Evolutionary conservation across 2,888 invertebrate genomes (phyloP).

Genomic region (Myathropa florea): DNA sequence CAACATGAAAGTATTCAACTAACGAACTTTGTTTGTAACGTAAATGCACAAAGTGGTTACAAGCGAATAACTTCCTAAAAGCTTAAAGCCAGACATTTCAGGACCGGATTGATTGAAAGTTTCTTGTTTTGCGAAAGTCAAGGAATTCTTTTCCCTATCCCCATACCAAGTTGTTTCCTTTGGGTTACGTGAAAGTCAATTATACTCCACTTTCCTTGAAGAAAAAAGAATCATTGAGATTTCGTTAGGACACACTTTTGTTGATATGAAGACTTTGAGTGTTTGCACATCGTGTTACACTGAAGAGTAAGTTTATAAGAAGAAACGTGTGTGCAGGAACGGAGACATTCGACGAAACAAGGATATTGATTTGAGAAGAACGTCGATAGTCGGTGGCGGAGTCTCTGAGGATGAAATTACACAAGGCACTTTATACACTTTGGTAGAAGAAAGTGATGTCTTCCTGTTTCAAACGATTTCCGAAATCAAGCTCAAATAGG

Average conservation of each 20-base stretch:
- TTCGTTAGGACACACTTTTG: not conserved
- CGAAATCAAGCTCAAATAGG: not conserved
- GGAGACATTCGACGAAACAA: not conserved
- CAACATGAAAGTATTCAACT: no score
- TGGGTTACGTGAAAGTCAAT: not conserved
- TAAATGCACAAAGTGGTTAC: no score
- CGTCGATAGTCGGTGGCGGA: not conserved
- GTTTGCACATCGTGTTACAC: not conserved
- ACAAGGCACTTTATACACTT: not conserved
- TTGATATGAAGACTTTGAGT: not conserved
- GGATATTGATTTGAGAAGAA: not conserved
- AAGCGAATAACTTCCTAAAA: no score
- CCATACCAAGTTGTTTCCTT: not conserved
- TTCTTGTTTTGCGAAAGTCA: no score
- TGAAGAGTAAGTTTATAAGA: not conserved
- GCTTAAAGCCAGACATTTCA: no score
- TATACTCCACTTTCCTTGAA: not conserved
- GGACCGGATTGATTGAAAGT: no score
- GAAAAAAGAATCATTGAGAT: not conserved
- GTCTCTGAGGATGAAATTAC: not conserved
- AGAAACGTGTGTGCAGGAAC: not conserved
- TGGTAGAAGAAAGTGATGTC: no score
- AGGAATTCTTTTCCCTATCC: not conserved
- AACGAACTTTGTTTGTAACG: no score
- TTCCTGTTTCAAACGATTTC: not conserved